Percentiles rank a stretch among this genome's conserved stretches.
Evolutionary conservation across 2,888 invertebrate genomes (phyloP).

Genomic region (Apocheima hispidaria): DNA sequence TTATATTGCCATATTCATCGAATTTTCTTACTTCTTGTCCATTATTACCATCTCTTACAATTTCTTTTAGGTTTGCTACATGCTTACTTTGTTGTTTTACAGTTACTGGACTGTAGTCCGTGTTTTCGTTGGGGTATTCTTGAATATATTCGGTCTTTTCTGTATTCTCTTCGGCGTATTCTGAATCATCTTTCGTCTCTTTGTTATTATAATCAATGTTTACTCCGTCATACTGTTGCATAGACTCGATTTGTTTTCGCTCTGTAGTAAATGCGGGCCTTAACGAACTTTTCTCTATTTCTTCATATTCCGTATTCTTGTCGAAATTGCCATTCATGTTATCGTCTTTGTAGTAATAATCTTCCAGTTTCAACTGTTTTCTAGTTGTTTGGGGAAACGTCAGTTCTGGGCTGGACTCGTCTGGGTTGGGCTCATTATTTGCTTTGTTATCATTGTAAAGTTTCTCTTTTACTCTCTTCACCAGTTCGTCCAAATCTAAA

Average conservation of each 20-base stretch:
- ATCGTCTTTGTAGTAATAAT: conserved; percentile 26
- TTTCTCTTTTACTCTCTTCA: conserved; percentile 54
- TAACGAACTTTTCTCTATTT: neutral
- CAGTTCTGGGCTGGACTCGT: no score
- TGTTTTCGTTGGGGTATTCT: conserved; percentile 1
- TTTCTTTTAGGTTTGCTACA: neutral
- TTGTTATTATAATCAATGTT: neutral
- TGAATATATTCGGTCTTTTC: neutral
- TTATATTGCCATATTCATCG: conserved; percentile 1
- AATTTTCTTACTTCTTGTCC: neutral
- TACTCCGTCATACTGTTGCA: neutral
- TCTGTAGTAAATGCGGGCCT: neutral
- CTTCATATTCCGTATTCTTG: neutral
- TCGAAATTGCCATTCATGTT: conserved; percentile 8
- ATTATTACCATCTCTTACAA: neutral
- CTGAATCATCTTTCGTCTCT: neutral
- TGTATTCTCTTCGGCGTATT: neutral
- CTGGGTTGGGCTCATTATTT: neutral
- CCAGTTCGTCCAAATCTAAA: conserved; percentile 54
- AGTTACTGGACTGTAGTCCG: neutral
- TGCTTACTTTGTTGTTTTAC: neutral
- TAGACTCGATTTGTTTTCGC: neutral
- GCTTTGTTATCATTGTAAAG: conserved; percentile 44
- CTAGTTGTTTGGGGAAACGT: no score
- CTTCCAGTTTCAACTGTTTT: conserved; percentile 4